Evolutionary conservation across 1,140 invertebrate species (phyloP).

Genomic region (Aethina tumida): DNA sequence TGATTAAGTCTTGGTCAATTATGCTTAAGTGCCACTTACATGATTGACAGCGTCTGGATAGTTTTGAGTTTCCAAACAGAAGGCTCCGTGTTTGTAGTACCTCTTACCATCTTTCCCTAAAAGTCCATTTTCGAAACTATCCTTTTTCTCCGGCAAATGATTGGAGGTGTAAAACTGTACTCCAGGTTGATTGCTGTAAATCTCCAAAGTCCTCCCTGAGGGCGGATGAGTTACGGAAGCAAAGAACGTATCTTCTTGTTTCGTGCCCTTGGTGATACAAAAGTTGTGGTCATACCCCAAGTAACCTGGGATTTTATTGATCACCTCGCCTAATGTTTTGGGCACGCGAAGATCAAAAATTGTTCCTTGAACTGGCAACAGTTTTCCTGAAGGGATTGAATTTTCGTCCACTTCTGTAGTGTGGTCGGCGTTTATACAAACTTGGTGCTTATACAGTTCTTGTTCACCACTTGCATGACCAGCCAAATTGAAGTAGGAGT

Average conservation of each 20-base stretch:
- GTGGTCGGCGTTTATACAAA: constrained; percentile 64
- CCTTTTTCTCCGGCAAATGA: constrained; percentile 48
- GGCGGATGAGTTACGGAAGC: constrained; percentile 24
- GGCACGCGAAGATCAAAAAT: constrained; percentile 54
- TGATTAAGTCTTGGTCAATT: constrained; percentile 4
- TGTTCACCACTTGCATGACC: constrained; percentile 54
- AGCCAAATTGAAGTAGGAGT: constrained; percentile 89
- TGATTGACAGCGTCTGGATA: constrained; percentile 88
- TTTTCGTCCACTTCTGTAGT: constrained; percentile 64
- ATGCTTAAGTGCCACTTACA: constrained; percentile 17
- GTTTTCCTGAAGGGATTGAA: constrained; percentile 57
- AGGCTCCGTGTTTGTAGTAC: constrained; percentile 72
- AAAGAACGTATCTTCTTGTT: constrained; percentile 32
- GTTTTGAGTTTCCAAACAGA: constrained; percentile 87
- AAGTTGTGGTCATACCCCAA: constrained; percentile 72
- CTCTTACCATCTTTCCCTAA: constrained; percentile 54
- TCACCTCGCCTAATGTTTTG: constrained; percentile 41
- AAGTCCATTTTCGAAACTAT: constrained; percentile 11
- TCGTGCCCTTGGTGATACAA: constrained; percentile 31
- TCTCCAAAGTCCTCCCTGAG: constrained; percentile 59
- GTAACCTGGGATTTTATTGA: constrained; percentile 35
- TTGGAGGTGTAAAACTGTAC: constrained; percentile 85
- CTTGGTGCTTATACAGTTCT: constrained; percentile 61
- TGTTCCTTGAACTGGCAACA: constrained; percentile 26
- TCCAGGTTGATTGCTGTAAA: constrained; percentile 78